phyloP scores from a whole-genome alignment of 2,113 vertebrate species.

The Oriolus oriolus region DNA sequence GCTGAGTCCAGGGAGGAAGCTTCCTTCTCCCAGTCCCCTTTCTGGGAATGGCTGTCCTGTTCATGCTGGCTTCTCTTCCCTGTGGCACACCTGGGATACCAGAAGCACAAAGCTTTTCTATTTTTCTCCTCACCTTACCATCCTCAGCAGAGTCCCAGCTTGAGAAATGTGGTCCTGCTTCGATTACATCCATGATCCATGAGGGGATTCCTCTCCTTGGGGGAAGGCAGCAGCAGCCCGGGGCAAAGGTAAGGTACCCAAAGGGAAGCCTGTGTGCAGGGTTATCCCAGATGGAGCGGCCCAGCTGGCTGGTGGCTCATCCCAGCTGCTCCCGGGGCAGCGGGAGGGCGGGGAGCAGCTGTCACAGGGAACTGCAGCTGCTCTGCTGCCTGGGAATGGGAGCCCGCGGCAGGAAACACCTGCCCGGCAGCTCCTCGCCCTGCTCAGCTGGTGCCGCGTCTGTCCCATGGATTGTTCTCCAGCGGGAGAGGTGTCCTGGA shows the following conservation, averaged over 20 bases:
- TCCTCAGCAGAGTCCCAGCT: background rate
- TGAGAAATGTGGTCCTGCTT: background rate
- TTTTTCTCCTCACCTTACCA: background rate
- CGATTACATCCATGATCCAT: fast-evolving
- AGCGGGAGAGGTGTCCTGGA: background rate
- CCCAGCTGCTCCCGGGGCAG: background rate
- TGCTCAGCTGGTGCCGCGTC: background rate
- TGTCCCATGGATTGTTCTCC: fast-evolving
- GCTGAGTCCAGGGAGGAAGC: background rate
- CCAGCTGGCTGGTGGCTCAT: background rate
- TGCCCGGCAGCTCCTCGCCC: background rate
- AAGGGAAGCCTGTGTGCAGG: background rate
- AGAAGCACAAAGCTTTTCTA: background rate
- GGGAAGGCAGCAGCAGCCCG: background rate
- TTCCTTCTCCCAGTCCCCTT: fast-evolving
- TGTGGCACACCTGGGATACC: background rate
- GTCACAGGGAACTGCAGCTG: background rate
- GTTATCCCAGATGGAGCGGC: background rate
- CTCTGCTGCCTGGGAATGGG: fast-evolving
- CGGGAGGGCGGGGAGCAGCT: background rate
- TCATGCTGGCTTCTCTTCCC: background rate
- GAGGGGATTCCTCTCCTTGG: background rate
- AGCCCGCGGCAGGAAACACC: background rate
- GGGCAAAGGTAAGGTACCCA: background rate
- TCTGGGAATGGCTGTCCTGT: background rate